Evolutionary conservation across 2,888 invertebrate species (phyloP).

Genomic region (Arge pagana): DNA sequence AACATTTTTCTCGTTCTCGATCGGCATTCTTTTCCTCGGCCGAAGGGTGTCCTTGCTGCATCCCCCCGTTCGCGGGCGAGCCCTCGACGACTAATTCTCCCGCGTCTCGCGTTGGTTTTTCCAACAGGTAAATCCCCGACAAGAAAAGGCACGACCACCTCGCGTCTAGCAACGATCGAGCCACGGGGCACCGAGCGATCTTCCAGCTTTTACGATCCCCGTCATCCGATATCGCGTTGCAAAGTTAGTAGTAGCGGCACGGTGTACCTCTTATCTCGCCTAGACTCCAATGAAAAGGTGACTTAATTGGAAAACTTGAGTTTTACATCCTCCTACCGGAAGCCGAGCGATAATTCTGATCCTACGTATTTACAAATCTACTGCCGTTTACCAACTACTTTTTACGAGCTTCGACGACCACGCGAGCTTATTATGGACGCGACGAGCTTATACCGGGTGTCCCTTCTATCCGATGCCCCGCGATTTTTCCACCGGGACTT

Average conservation of each 20-base stretch:
- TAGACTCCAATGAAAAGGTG: constrained; percentile 9
- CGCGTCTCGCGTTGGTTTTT: neutral
- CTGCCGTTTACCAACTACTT: no score
- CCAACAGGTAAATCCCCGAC: no score
- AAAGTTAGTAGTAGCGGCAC: constrained; percentile 1
- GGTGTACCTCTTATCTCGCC: constrained; percentile 13
- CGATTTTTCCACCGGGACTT: no score
- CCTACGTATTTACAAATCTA: no score
- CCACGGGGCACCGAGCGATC: neutral
- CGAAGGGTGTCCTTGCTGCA: neutral
- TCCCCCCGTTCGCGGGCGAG: neutral
- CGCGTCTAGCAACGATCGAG: neutral
- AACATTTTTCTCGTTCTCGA: no score
- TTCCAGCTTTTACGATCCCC: neutral
- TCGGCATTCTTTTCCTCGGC: no score
- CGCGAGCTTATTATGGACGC: no score
- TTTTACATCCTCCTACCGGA: neutral
- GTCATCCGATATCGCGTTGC: neutral
- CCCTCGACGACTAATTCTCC: neutral
- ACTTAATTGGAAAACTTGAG: constrained; percentile 22
- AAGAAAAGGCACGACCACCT: neutral
- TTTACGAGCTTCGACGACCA: no score
- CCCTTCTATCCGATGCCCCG: no score
- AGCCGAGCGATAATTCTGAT: constrained; percentile 7
- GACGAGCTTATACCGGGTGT: no score